These are phyloP conservation scores for Arremon aurantiirostris DNA, from an alignment of 2,797 vertebrate species.

Conservation along the genomic window DNA sequence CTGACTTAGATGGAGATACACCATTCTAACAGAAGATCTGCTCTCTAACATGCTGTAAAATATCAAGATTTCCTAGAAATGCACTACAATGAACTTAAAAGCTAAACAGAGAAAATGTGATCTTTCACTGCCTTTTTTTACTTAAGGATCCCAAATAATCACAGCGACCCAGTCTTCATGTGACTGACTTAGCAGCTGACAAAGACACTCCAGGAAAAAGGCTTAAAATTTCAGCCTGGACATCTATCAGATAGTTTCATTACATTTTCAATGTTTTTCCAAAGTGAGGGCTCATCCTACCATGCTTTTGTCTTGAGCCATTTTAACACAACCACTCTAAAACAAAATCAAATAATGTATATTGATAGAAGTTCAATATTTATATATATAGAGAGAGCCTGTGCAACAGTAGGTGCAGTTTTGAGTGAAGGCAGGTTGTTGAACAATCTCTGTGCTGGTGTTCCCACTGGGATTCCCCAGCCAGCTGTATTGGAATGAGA, in stretches of 20 bases:
- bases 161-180: fast-evolving
- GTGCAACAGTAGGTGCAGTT: not conserved
- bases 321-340: not conserved
- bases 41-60: not conserved
- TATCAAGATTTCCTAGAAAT: not conserved
- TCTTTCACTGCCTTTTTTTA: not conserved
- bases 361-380: not conserved
- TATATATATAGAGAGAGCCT: not conserved
- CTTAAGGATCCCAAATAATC: not conserved
- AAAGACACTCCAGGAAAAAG: not conserved
- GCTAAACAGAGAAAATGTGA: not conserved
- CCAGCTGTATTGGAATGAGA: not conserved
- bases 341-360: not conserved
- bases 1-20: not conserved
- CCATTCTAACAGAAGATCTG: not conserved
- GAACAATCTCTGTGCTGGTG: not conserved
- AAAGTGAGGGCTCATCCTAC: fast-evolving
- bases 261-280: not conserved
- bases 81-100: not conserved
- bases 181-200: not conserved
- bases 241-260: not conserved
- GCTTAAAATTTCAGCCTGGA: not conserved
- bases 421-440: not conserved
- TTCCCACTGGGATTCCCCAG: not conserved
- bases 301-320: fast-evolving